Conservation (phyloP, 2,113 vertebrate species). For the Grallaria varia region DNA sequence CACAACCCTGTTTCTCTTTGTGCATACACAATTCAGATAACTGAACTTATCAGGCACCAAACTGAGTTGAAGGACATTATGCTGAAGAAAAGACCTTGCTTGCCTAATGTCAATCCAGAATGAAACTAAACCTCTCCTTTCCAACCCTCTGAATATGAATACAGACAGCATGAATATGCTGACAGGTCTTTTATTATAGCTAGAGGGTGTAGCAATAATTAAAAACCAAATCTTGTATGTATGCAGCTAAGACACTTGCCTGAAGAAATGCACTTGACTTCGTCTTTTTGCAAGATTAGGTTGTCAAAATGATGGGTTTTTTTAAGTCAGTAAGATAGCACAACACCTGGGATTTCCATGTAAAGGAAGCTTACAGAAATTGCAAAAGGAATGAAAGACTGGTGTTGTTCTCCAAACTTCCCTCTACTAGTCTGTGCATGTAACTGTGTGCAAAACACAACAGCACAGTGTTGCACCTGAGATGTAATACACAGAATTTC, state of each 20-base stretch:
- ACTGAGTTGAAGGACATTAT: slow-evolving; percentile 32
- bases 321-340: slow-evolving; percentile 12
- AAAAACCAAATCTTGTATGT: slow-evolving; percentile 49
- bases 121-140: slow-evolving; percentile 31
- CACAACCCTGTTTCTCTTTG: not conserved
- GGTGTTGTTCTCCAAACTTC: not conserved
- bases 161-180: not conserved
- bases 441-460: not conserved
- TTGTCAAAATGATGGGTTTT: slow-evolving; percentile 55
- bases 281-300: slow-evolving; percentile 35
- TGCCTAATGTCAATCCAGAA: slow-evolving; percentile 39
- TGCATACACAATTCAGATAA: slow-evolving; percentile 31
- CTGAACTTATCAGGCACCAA: slow-evolving; percentile 48
- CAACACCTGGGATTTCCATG: not conserved
- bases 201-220: slow-evolving; percentile 65
- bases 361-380: not conserved
- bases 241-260: slow-evolving; percentile 32
- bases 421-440: not conserved
- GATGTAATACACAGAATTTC: not conserved
- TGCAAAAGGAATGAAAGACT: not conserved
- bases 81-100: slow-evolving; percentile 26
- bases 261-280: slow-evolving; percentile 29
- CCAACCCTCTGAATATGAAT: slow-evolving; percentile 21
- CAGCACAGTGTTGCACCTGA: not conserved
- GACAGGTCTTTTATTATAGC: slow-evolving; percentile 50